Base-by-base conservation (phyloP, 2,888 invertebrate genomes). In the Junonia oenone region DNA sequence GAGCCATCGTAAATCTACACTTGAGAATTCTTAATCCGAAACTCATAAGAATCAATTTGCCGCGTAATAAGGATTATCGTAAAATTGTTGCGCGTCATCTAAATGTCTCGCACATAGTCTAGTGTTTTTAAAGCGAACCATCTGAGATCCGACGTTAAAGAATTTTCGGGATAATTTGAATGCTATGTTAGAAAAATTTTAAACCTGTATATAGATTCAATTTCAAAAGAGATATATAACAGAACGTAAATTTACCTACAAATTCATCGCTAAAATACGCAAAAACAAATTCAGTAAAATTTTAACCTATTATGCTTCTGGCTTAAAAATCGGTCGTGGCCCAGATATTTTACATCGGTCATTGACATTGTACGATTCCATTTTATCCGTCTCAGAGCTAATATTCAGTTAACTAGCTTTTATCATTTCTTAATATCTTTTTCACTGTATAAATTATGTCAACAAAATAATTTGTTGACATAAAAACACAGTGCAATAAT, bases 31-130 rank as follows among this genome's bases (percentile, higher is more conserved):
- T 68, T 75, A 74, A 70, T 66, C 26, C 51, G 64, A 52, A 51
- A 50, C 47, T 13, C 55, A 65, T 78, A 83, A 71, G 73, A 76
- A 68, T 61, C 64, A 76, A 65, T 72, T 75, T 70, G 51, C 59
- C 61, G 51, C 63, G 68, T 9, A 26, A 4, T 27, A 14, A 6
- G 11, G 11, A 13, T 29, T 40, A 51, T 29, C 9, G 19, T 17
- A 46, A 43, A 37, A 13, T 49, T 45, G 56, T 40, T 19, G 22
- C n/a, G 15, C 26, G 49, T 72, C 68, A 76, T 78, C 72, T 73
- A 75, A 81, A 80, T 75, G 83, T 84, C 83, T 84, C 83, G 81
- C 73, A 74, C 72, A 73, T 74, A 77, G 83, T 85, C 84, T 87
- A 83, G 78, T 76, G 71, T 76, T 82, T 79, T 83, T 81, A 68